phyloP scores from a whole-genome alignment of 1,140 invertebrate genomes.

The Drosophila jambulina region DNA sequence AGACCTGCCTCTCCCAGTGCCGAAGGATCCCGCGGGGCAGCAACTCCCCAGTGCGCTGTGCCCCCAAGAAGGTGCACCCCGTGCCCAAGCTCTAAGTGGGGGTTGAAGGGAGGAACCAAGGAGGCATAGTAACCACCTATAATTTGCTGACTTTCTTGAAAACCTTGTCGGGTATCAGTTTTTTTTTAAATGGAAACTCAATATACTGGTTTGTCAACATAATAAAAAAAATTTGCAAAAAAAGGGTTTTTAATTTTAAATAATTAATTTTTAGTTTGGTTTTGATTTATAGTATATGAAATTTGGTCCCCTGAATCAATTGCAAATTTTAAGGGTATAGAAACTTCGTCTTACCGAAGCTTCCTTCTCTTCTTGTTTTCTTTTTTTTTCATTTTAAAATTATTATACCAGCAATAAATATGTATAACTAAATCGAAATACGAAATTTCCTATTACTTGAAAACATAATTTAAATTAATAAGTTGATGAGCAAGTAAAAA shows the following conservation, averaged over 20 bases:
- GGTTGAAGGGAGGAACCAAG: not conserved
- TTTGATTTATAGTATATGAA: not conserved
- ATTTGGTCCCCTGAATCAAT: no score
- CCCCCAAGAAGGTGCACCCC: not conserved
- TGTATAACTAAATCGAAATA: no score
- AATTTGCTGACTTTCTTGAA: not conserved
- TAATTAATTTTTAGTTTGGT: not conserved
- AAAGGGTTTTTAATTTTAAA: not conserved
- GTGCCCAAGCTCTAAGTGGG: not conserved
- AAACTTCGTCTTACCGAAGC: no score
- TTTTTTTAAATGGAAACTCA: not conserved
- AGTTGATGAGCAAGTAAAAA: not conserved
- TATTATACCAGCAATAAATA: no score
- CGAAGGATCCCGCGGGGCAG: slow-evolving; percentile 20
- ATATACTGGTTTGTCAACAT: not conserved
- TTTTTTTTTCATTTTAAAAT: no score
- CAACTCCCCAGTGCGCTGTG: slow-evolving; percentile 32
- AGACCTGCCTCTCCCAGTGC: slow-evolving; percentile 24
- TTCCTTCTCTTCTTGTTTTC: not conserved
- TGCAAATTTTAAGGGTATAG: no score
- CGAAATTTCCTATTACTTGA: not conserved
- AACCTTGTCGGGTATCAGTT: no score
- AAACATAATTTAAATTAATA: not conserved
- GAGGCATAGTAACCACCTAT: not conserved
- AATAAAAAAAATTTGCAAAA: not conserved